A percentile compares a stretch with the other conserved stretches of the same genome.
phyloP scores from a whole-genome alignment of 2,113 vertebrate species.

The Dendropsophus ebraccatus region DNA sequence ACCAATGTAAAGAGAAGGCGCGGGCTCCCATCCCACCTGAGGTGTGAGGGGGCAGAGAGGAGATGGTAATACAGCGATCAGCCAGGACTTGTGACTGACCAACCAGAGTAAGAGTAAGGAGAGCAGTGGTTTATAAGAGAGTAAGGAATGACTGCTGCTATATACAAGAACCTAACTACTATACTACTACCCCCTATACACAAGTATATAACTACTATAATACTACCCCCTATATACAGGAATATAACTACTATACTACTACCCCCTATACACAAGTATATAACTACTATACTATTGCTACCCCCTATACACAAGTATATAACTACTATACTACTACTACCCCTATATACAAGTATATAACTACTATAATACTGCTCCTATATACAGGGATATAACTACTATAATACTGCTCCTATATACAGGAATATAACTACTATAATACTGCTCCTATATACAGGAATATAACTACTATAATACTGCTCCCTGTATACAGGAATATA shows the following conservation, averaged over 20 bases:
- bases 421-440: conserved; percentile 5
- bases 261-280: background rate
- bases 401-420: background rate
- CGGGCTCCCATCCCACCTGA: too few species aligned
- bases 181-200: too few species aligned
- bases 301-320: background rate
- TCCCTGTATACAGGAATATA: background rate
- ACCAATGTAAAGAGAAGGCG: too few species aligned
- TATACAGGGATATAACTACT: background rate
- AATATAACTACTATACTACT: too few species aligned
- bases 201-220: too few species aligned
- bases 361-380: background rate
- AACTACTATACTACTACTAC: background rate
- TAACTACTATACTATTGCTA: background rate
- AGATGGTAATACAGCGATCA: too few species aligned
- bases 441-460: background rate
- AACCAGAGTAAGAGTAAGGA: too few species aligned
- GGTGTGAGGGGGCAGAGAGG: too few species aligned
- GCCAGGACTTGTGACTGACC: too few species aligned
- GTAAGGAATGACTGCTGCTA: background rate
- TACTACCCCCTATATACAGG: too few species aligned
- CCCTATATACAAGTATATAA: background rate
- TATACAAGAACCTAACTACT: background rate
- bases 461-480: conserved; percentile 22
- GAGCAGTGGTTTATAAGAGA: too few species aligned